Percentiles rank a stretch among this genome's conserved stretches.
Conservation (phyloP, 2,113 vertebrate genomes). For the Oreochromis tanganicae region DNA sequence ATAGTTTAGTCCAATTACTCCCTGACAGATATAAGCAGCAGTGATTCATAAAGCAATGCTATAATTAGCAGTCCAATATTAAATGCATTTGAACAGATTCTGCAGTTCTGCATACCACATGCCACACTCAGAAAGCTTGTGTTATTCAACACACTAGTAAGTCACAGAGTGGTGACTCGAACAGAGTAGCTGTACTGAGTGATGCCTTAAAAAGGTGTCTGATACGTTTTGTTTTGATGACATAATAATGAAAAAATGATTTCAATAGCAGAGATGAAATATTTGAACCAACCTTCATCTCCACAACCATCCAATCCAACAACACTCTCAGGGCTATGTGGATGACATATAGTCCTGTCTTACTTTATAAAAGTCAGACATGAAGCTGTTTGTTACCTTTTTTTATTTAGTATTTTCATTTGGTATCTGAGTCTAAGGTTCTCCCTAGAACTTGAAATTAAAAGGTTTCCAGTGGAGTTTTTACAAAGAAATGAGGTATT, state of each 20-base stretch:
- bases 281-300: background rate
- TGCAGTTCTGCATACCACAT: background rate
- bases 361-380: accelerated
- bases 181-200: background rate
- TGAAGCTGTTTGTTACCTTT: background rate
- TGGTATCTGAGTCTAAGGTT: accelerated
- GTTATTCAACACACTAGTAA: background rate
- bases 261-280: background rate
- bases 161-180: background rate
- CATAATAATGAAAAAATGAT: background rate
- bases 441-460: background rate
- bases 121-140: background rate
- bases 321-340: background rate
- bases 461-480: background rate
- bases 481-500: background rate
- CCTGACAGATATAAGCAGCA: background rate
- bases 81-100: background rate
- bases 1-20: background rate
- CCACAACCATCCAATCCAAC: background rate
- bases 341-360: background rate
- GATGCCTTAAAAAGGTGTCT: background rate
- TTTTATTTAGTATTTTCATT: accelerated
- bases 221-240: background rate
- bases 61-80: background rate
- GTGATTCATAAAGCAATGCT: background rate